Base-by-base conservation (phyloP, 2,113 vertebrate species). In the Microtus montanus region DNA sequence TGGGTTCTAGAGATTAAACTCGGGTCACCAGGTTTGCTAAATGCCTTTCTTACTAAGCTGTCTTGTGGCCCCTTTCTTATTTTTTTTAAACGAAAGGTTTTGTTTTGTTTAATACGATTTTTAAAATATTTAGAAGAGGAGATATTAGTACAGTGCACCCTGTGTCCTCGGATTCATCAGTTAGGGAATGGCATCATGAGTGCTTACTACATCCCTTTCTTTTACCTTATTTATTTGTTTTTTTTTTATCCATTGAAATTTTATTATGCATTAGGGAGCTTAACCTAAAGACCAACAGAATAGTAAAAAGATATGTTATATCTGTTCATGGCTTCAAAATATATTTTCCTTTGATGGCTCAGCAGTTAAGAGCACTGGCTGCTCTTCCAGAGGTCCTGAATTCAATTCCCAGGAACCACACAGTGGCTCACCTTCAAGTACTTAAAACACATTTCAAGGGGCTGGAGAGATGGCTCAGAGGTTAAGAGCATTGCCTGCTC, bases 231-330 rank as follows among this genome's bases (percentile, higher is more conserved):
- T 95, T 58, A 58, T 58, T 58, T 58, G 19, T 20, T 58, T 58
- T 58, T 58, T 54, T 58, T 58, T 58, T 19, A 96, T 95, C 96
- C 96, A 96, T 94, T 96, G 94, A 70, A 97, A 97, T 97, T 98
- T 98, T 98, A 98, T 98, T 98, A 97, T 97, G 97, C 93, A 97
- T 98, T 98, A 98, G 95, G 97, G 98, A 98, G 96, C 96, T 97
- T 97, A 97, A 98, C 97, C 98, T 98, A 97, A 98, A 98, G 98
- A 98, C 74, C 90, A 98, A 98, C 68, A 49, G 75, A 96, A 96
- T 97, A 97, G 97, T 98, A 98, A 98, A 99, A 98, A 99, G 93
- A 95, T 97, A 98, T 95, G 96, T 98, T 98, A 97, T 97, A 90
- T 97, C 95, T 97, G 96, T 96, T 98, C 94, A 97, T 19, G 47